Evolutionary conservation across 1,140 invertebrate species (phyloP).

Genomic region (Leguminivora glycinivorella): DNA sequence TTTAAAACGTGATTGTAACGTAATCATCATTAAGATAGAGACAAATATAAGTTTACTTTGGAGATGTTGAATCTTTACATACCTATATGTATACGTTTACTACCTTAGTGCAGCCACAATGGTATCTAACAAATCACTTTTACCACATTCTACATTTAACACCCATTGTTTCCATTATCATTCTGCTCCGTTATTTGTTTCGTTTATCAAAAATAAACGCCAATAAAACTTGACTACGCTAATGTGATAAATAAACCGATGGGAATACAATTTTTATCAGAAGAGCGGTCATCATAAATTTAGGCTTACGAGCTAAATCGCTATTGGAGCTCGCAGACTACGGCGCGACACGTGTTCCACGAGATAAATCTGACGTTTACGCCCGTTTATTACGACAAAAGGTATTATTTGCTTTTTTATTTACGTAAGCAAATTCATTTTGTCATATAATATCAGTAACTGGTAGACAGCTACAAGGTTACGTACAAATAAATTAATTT

Average conservation of each 20-base stretch:
- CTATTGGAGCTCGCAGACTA: slow-evolving; percentile 47
- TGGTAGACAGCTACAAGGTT: neutral
- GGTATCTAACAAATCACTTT: too few relatives aligned
- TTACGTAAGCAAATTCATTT: slow-evolving; percentile 13
- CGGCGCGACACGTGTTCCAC: slow-evolving; percentile 46
- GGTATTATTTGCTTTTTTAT: slow-evolving; percentile 17
- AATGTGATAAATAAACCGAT: slow-evolving; percentile 54
- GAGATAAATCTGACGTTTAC: slow-evolving; percentile 56
- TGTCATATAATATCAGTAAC: neutral
- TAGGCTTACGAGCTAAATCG: slow-evolving; percentile 60
- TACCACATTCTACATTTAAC: neutral
- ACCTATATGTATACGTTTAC: too few relatives aligned
- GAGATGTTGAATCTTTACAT: too few relatives aligned
- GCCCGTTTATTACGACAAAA: slow-evolving; percentile 47
- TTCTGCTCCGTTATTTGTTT: neutral
- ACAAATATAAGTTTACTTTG: too few relatives aligned
- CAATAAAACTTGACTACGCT: slow-evolving; percentile 38
- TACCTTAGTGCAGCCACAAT: too few relatives aligned
- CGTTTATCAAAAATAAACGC: slow-evolving; percentile 14
- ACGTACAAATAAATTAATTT: too few relatives aligned
- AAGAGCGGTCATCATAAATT: slow-evolving; percentile 62
- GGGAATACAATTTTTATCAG: slow-evolving; percentile 71
- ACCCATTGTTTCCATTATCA: neutral
- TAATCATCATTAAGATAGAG: neutral
- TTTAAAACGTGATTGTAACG: neutral